Conservation (phyloP, 2,797 vertebrate species). For the Sebastes cheni region DNA sequence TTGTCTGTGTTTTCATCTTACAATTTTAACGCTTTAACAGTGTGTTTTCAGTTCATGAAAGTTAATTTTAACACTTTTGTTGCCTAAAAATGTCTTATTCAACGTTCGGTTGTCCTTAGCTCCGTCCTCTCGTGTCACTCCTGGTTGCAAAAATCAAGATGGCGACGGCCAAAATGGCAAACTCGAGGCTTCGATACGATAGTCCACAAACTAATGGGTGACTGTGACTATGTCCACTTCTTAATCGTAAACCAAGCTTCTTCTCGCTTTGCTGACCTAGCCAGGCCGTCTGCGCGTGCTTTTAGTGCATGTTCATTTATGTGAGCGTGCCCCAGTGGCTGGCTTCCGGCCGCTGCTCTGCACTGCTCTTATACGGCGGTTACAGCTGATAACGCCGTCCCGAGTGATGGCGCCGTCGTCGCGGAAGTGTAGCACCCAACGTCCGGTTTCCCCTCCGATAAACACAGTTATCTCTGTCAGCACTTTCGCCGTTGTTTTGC, state of each 20-base stretch:
- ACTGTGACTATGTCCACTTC: too few species aligned
- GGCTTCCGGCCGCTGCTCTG: accelerated
- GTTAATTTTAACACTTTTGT: too few species aligned
- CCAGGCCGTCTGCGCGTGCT: background rate
- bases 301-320: background rate
- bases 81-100: too few species aligned
- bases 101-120: accelerated
- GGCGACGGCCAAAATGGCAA: accelerated
- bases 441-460: accelerated
- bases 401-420: accelerated
- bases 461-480: background rate
- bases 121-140: accelerated
- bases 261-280: too few species aligned
- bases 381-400: too few species aligned
- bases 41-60: too few species aligned
- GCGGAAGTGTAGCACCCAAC: background rate
- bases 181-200: too few species aligned
- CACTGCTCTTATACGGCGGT: background rate
- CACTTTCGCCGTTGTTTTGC: background rate
- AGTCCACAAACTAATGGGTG: too few species aligned
- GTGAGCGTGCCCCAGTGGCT: background rate
- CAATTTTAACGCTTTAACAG: too few species aligned
- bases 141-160: too few species aligned
- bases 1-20: too few species aligned
- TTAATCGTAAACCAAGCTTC: too few species aligned